Conservation (phyloP, 2,113 vertebrate genomes). For the Clarias batrachus region DNA sequence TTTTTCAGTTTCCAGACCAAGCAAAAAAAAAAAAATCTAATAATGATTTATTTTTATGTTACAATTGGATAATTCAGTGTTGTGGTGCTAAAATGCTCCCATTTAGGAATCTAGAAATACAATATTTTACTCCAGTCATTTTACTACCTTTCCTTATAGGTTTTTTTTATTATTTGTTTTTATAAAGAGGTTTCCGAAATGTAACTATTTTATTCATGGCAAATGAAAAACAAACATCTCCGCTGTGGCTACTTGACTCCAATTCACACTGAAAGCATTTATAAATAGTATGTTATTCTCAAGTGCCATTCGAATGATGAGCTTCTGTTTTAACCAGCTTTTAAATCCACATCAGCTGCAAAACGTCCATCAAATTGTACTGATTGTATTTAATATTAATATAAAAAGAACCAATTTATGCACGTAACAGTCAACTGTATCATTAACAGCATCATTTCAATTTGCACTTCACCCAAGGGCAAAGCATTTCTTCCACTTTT, state of each 20-base stretch:
- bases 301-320: background rate
- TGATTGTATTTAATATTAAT: background rate
- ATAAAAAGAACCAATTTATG: background rate
- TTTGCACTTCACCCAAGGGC: background rate
- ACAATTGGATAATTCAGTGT: background rate
- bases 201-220: background rate
- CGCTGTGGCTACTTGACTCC: background rate
- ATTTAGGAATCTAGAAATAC: background rate
- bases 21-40: background rate
- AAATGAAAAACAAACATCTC: background rate
- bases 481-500: background rate
- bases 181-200: background rate
- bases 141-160: background rate
- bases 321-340: background rate
- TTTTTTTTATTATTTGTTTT: background rate
- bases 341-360: background rate
- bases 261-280: background rate
- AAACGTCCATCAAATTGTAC: background rate
- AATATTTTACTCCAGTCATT: background rate
- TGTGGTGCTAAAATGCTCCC: background rate
- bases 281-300: background rate
- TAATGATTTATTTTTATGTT: background rate
- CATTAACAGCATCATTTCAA: background rate
- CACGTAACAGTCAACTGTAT: background rate
- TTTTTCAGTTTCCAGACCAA: background rate